These are phyloP conservation scores for Pseudorhombus dupliciocellatus DNA, from an alignment of 2,113 vertebrate genomes.

Conservation along the genomic window DNA sequence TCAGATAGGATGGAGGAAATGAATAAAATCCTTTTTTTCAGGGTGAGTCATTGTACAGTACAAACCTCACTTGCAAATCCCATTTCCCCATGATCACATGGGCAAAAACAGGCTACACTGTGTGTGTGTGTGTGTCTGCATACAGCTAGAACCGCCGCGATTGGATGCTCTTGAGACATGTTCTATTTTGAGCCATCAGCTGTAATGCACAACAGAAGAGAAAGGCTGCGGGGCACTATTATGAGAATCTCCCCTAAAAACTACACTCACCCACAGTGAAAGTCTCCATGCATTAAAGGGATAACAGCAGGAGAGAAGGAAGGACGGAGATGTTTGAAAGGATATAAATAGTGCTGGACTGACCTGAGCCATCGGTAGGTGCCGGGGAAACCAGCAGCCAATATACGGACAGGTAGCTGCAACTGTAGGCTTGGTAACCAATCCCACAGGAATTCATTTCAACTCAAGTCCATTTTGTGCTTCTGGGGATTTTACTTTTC, in stretches of 20 bases:
- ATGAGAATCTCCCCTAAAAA: slow-evolving; percentile 56
- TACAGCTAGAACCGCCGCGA: slow-evolving; percentile 13
- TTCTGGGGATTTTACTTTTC: too few species aligned
- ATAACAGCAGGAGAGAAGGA: slow-evolving; percentile 39
- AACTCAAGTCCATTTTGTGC: too few species aligned
- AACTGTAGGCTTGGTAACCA: background rate
- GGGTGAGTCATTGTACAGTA: slow-evolving; percentile 24
- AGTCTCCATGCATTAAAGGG: slow-evolving; percentile 33
- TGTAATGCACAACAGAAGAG: slow-evolving; percentile 56
- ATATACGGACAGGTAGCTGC: background rate
- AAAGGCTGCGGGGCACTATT: slow-evolving; percentile 50
- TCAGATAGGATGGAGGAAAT: slow-evolving; percentile 21
- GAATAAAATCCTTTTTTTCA: slow-evolving; percentile 15
- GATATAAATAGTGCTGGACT: slow-evolving; percentile 54
- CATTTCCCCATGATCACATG: slow-evolving; percentile 12
- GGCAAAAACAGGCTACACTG: slow-evolving; percentile 7
- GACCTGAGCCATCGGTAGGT: slow-evolving; percentile 10
- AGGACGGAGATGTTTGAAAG: slow-evolving; percentile 9
- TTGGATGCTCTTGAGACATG: slow-evolving; percentile 56
- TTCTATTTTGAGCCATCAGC: slow-evolving; percentile 69
- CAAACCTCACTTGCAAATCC: slow-evolving; percentile 23
- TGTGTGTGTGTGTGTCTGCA: slow-evolving; percentile 11
- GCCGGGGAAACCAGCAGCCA: background rate
- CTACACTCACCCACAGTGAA: slow-evolving; percentile 14
- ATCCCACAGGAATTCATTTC: too few species aligned